These are phyloP conservation scores for Trachelipus rathkii DNA, from an alignment of 1,140 invertebrate genomes.

Conservation along the genomic window DNA sequence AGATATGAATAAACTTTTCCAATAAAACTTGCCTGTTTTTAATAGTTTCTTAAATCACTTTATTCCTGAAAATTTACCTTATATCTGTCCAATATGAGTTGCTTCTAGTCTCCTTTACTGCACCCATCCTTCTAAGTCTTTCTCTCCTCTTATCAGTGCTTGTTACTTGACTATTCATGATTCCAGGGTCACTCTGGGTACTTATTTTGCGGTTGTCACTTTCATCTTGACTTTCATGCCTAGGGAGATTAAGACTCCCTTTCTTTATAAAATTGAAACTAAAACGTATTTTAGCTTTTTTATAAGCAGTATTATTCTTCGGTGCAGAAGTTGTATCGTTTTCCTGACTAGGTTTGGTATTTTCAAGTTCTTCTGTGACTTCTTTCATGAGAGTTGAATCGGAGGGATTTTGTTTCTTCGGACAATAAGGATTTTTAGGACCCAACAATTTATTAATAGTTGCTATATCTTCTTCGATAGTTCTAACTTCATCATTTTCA, in stretches of 20 bases:
- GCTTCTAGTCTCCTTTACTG: slow-evolving; percentile 20
- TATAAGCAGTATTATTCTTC: not conserved
- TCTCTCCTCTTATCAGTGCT: not conserved
- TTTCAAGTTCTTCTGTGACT: no score
- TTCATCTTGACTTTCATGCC: slow-evolving; percentile 28
- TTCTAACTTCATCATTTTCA: not conserved
- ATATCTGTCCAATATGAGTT: no score
- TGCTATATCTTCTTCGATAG: not conserved
- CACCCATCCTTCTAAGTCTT: slow-evolving; percentile 31
- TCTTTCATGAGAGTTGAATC: not conserved
- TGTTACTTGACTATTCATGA: not conserved
- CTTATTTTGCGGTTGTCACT: slow-evolving; percentile 27
- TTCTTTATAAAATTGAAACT: slow-evolving; percentile 21
- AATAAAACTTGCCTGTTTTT: no score
- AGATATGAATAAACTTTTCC: no score
- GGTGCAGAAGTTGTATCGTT: no score
- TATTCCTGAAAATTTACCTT: no score
- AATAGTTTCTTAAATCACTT: no score
- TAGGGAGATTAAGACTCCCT: not conserved
- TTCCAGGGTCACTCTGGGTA: slow-evolving; percentile 36
- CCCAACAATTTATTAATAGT: not conserved
- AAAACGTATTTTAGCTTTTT: slow-evolving; percentile 19
- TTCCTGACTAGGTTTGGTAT: no score
- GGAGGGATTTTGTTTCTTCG: not conserved
- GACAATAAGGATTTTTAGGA: not conserved